phyloP scores from a whole-genome alignment of 2,888 invertebrate genomes.

The Orthosia incerta region DNA sequence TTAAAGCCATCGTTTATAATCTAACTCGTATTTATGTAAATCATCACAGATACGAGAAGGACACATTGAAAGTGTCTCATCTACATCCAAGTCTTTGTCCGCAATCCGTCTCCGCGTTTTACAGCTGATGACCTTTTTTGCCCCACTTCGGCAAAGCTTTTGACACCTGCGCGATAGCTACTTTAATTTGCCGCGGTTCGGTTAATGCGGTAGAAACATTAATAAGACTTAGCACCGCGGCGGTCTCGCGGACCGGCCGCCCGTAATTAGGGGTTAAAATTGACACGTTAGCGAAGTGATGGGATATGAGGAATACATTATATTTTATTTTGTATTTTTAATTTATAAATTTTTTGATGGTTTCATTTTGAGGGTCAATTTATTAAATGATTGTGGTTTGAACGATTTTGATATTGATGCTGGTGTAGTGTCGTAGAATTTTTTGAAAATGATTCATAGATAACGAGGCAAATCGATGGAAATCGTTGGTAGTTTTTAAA shows the following conservation, averaged over 20 bases:
- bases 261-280: slow-evolving; percentile 85
- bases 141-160: slow-evolving; percentile 83
- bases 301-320: slow-evolving; percentile 62
- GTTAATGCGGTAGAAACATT: slow-evolving; percentile 82
- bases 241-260: slow-evolving; percentile 72
- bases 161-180: slow-evolving; percentile 88
- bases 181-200: slow-evolving; percentile 83
- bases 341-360: slow-evolving; percentile 38
- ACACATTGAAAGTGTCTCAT: slow-evolving; percentile 42
- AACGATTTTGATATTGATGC: slow-evolving; percentile 16
- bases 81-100: slow-evolving; percentile 71
- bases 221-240: slow-evolving; percentile 84
- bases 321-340: slow-evolving; percentile 43
- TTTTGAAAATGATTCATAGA: too few species aligned
- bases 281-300: slow-evolving; percentile 82
- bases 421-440: background rate
- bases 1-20: too few species aligned
- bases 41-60: background rate
- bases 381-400: slow-evolving; percentile 11
- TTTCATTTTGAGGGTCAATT: slow-evolving; percentile 47
- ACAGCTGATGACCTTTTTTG: slow-evolving; percentile 89
- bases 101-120: slow-evolving; percentile 78
- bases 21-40: background rate
- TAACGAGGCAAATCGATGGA: too few species aligned
- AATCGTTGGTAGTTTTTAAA: too few species aligned